These are phyloP conservation scores for Cataglyphis albicans DNA, from an alignment of 2,888 invertebrate species.

Conservation along the genomic window DNA sequence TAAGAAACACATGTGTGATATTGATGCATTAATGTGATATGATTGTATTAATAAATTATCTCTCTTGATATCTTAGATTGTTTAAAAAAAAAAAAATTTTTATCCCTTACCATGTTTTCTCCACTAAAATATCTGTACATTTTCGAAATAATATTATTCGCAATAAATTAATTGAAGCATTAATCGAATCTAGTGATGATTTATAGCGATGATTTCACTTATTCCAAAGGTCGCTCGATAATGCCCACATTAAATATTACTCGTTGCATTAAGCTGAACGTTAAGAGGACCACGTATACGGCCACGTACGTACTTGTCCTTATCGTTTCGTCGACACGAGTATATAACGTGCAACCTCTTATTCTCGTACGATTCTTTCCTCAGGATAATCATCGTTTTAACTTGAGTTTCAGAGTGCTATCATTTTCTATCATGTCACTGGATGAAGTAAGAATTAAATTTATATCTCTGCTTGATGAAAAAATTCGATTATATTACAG, in stretches of 20 bases:
- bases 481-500: background rate
- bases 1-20: background rate
- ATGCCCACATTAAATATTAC: slow-evolving; percentile 15
- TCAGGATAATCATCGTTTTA: background rate
- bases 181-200: background rate
- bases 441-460: slow-evolving; percentile 40
- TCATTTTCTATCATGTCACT: slow-evolving; percentile 23
- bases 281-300: slow-evolving; percentile 10
- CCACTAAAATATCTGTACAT: background rate
- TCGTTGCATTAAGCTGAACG: background rate
- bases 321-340: background rate
- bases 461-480: background rate
- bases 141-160: background rate
- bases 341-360: background rate
- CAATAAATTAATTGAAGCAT: background rate
- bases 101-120: background rate
- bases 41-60: background rate
- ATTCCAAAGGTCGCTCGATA: slow-evolving; percentile 13
- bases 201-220: background rate
- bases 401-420: background rate
- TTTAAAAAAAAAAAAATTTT: background rate
- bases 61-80: background rate
- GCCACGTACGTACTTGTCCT: background rate
- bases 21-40: background rate
- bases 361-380: background rate